These are phyloP conservation scores for Hypothenemus hampei DNA, from an alignment of 1,140 invertebrate genomes.

Conservation along the genomic window DNA sequence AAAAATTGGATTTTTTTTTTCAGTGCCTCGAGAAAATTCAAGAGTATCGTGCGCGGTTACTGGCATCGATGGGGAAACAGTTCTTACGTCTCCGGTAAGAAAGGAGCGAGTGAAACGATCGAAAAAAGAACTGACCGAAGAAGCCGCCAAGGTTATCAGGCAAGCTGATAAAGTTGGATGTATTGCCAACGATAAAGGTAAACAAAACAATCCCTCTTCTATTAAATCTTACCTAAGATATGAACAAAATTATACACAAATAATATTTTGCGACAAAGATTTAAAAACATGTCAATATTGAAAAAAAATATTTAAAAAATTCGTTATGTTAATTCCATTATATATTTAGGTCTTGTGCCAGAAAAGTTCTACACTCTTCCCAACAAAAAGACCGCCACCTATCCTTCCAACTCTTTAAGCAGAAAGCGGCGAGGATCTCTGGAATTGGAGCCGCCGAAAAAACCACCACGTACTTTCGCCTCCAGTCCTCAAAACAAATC, in stretches of 20 bases:
- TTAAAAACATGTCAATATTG: no score
- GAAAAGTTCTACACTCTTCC: constrained; percentile 62
- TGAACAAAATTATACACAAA: no score
- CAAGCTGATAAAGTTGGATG: constrained; percentile 62
- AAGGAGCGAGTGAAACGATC: constrained; percentile 62
- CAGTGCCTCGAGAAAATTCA: constrained; percentile 38
- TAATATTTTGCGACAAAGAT: no score
- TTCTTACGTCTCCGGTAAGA: constrained; percentile 51
- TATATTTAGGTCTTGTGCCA: constrained; percentile 46
- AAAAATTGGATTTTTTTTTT: constrained; percentile 29
- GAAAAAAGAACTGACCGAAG: constrained; percentile 61
- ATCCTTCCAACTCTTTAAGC: constrained; percentile 34
- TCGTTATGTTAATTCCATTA: no score
- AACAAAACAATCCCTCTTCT: no score
- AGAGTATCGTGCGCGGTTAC: constrained; percentile 31
- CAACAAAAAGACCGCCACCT: constrained; percentile 3
- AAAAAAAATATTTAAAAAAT: no score
- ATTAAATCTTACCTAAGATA: no score
- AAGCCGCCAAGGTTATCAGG: constrained; percentile 63
- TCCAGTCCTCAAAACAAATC: constrained; percentile 46
- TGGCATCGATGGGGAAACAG: constrained; percentile 40
- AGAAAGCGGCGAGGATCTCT: constrained; percentile 43
- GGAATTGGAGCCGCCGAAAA: constrained; percentile 36
- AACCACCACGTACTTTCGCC: constrained; percentile 46
- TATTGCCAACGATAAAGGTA: constrained; percentile 44